Evolutionary conservation across 2,888 invertebrate genomes (phyloP), one percentile per base, ranked within the genome.

Genomic region (Microplitis manilae): DNA sequence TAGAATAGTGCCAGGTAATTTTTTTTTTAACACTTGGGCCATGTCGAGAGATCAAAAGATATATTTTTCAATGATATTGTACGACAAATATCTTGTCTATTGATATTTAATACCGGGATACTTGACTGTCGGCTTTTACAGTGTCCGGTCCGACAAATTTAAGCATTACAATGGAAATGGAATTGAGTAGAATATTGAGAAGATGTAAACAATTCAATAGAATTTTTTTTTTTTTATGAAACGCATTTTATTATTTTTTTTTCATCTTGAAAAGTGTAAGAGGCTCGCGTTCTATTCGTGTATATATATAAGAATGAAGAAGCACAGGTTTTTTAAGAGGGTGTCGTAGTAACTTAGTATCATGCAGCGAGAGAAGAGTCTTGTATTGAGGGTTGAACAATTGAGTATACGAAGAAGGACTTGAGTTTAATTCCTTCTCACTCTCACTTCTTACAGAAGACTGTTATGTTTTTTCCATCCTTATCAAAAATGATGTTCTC

Each of bases 371-470:
- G 64, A 62, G 61, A 62, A 82, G 83, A 84, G 82, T 83, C 85
- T 84, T 62, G 62, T 62, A 62, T 65, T 83, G 82, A 83, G 84
- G 78, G 81, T 79, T 81, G 85, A 85, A 86, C 84, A 86, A 86
- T 86, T 85, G 86, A 86, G 83, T 84, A 81, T 39, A 30, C 75
- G 82, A 82, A 83, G 82, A 82, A 83, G 83, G 83, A 85, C 83
- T 84, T 83, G 62, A 62, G 62, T 59, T n/a, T 70, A 5, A 15
- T 38, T 70, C 38, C 13, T 70, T 60, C 38, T 71, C 62, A 15
- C 41, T 71, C 41, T 7, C 30, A 41, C 41, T 40, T 41, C 30
- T 70, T 20, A 6, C 6, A 13, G 59, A 15, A 20, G 9, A 17
- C 59, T 64, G 40, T 62, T 8, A 39, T 59, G 39, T 73, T 41